phyloP scores from a whole-genome alignment of 2,113 vertebrate genomes.

The Theropithecus gelada region DNA sequence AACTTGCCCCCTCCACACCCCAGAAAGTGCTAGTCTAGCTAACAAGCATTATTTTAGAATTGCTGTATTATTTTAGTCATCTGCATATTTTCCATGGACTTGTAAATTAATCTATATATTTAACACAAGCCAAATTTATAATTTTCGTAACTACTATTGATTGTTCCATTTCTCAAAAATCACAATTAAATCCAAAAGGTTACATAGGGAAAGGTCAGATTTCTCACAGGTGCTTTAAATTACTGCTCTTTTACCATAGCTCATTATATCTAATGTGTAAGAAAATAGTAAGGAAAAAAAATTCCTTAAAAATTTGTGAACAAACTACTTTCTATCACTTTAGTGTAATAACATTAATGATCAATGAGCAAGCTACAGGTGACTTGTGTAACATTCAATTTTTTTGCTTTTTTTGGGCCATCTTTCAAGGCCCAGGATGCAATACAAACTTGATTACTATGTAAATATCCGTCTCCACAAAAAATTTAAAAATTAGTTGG shows the following conservation, averaged over 20 bases:
- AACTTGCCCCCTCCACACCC: background rate
- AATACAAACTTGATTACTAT: background rate
- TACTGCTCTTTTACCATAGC: background rate
- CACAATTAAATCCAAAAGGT: background rate
- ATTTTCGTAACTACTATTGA: conserved; percentile 34
- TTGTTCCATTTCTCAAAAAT: conserved; percentile 20
- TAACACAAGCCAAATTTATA: background rate
- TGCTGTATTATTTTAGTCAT: background rate
- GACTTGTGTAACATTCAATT: background rate
- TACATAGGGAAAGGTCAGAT: background rate
- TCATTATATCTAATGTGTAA: background rate
- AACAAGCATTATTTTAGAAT: conserved; percentile 16
- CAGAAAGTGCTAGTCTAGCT: background rate
- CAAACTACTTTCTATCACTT: background rate
- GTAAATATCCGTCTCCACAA: background rate
- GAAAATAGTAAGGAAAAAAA: background rate
- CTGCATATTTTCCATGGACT: background rate
- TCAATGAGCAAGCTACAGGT: background rate
- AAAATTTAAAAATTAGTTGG: no score
- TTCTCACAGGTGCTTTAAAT: background rate
- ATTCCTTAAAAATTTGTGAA: background rate
- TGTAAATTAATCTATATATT: background rate
- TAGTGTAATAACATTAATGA: background rate
- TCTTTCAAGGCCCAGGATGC: background rate
- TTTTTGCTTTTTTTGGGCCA: background rate